phyloP scores from a whole-genome alignment of 2,888 invertebrate species.

The Euplagia quadripunctaria region DNA sequence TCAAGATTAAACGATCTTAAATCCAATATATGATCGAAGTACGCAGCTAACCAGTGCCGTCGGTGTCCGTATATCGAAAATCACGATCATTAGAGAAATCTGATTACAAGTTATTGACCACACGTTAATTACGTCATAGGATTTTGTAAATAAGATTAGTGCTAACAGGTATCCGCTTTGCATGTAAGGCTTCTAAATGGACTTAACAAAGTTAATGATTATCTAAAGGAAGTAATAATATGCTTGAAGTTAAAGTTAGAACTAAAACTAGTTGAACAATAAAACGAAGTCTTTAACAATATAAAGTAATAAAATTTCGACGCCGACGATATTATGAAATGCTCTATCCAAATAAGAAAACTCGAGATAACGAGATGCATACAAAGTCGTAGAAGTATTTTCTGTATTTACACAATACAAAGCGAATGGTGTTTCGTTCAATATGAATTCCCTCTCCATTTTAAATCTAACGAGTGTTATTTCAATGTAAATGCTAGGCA shows the following conservation, averaged over 20 bases:
- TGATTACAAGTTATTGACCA: slow-evolving; percentile 55
- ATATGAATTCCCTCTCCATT: slow-evolving; percentile 31
- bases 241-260: slow-evolving; percentile 5
- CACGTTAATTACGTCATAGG: slow-evolving; percentile 52
- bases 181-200: slow-evolving; percentile 59
- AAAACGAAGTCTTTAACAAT: slow-evolving; percentile 33
- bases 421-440: slow-evolving; percentile 40
- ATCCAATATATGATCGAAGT: slow-evolving; percentile 50
- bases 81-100: slow-evolving; percentile 27
- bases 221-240: slow-evolving; percentile 16
- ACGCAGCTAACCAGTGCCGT: background rate
- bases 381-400: slow-evolving; percentile 61
- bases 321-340: slow-evolving; percentile 54
- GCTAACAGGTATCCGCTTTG: slow-evolving; percentile 49
- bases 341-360: slow-evolving; percentile 68
- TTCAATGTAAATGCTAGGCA: background rate
- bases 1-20: slow-evolving; percentile 66
- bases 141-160: slow-evolving; percentile 66
- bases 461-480: background rate
- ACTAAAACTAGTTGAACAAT: slow-evolving; percentile 14
- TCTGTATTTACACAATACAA: slow-evolving; percentile 53
- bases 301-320: slow-evolving; percentile 47
- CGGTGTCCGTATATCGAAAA: slow-evolving; percentile 12
- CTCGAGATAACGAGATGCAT: slow-evolving; percentile 77
- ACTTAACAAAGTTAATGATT: slow-evolving; percentile 43